Evolutionary conservation across 2,113 vertebrate genomes (phyloP), one percentile per base, ranked within the genome.

Genomic region (Charina bottae): DNA sequence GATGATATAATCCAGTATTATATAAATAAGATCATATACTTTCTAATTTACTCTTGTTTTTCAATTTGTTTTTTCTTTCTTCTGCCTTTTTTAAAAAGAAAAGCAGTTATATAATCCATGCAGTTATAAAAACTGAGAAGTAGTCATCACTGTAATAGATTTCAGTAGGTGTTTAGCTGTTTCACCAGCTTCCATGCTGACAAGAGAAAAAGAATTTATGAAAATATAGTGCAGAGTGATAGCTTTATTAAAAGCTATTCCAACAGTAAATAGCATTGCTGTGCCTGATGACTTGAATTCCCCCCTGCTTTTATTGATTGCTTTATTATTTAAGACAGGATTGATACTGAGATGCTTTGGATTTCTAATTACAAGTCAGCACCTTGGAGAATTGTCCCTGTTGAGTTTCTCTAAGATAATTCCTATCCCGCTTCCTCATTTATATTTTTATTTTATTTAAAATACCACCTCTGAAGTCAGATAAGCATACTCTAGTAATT

Each of bases 301-400:
- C 95, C 95, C 91, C 96, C 93, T 0, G 13, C 93, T 96, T 97
- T 96, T 97, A 97, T 97, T 97, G 97, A 98, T 97, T 95, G 89
- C 95, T 95, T 96, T 97, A 97, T 98, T 97, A 97, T 97, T 96
- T 97, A 96, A 96, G 96, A 92, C 93, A 96, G 96, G 95, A 97
- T 96, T 97, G 97, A 97, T 97, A 96, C 97, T 94, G 90, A 94
- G 94, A 97, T 96, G 93, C 97, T 97, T 97, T 91, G 95, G 95
- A 96, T 97, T 98, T 98, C 96, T 97, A 97, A 97, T 98, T 98
- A 97, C 93, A 96, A 97, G 95, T 94, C 28, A 78, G 96, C 95
- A 93, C 96, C 96, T 97, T 96, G 93, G 97, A 97, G 97, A 97
- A 97, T 93, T 97, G 95, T 97, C 94, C 93, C 94, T 97, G 96